Base-by-base conservation (phyloP, 2,888 invertebrate species). In the Drosophila neotestacea region DNA sequence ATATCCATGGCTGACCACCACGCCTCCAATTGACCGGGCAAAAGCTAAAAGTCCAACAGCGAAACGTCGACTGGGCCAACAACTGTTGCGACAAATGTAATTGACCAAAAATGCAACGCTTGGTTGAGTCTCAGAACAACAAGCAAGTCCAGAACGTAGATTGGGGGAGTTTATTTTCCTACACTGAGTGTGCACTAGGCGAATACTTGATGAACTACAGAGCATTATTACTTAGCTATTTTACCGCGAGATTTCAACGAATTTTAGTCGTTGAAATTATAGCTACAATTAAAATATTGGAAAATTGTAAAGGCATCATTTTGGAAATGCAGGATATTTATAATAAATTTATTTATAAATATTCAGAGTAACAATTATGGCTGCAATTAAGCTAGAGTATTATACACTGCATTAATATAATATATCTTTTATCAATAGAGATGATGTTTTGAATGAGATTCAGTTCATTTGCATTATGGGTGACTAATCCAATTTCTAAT, bases 61-160 rank as follows among this genome's bases (percentile, higher is more conserved):
- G 39, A 42, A 66, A 66, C 69, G 42, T 0, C n/a, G 64, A 65
- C 85, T 78, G 74, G 27, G 6, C 27, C 44, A 10, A 11, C 44
- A 22, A 44, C 44, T 88, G 75, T 88, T 88, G 90, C 88, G 90
- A 84, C 83, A 84, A 79, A 60, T 75, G 73, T 81, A 89, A 85
- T 89, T 88, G 90, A 88, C 86, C 88, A 88, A 84, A 88, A 81
- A 78, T 78, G 71, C 73, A 71, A 88, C 87, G 85, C 90, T 88
- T 73, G 62, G 90, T 41, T 88, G 81, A 71, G 30, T 65, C 27
- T 44, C 39, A 77, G 84, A 82, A 82, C 70, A 77, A 54, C 39
- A 44, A 47, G 48, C 51, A 34, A 46, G 47, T 65, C 50, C 66
- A 80, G 80, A 79, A 76, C 54, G 51, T 66, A 34, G 50, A 38